Evolutionary conservation across 2,797 vertebrate species (phyloP), one percentile per base, ranked within the genome.

Genomic region (Serranus cabrilla): DNA sequence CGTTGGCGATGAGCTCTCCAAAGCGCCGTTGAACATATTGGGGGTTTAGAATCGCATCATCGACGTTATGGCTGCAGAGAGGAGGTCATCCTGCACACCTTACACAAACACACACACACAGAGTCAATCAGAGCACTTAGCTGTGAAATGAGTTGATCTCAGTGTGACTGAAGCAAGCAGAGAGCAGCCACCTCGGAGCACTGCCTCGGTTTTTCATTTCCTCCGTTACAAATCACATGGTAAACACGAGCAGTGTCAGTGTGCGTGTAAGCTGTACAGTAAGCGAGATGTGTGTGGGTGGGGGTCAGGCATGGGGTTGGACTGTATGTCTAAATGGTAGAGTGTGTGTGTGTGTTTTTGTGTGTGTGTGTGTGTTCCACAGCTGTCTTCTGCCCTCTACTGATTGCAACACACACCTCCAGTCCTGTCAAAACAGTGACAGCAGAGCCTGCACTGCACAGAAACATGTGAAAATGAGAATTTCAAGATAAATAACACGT

Each of bases 301-400:
- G 43, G 49, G 47, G 47, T 55, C 42, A 55, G 31, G 46, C 12
- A 27, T 57, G 21, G 23, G 51, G 27, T 45, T 47, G 42, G 49
- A 42, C 52, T 65, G 43, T 45, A 45, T 45, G 16, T 45, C 14
- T 45, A 45, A 43, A 25, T 31, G 21, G 37, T 18, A 34, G 27
- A 57, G 58, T 55, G 37, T 52, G 43, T 45, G 45, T 62, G 45
- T 31, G 23, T 64, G 51, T 39, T 60, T 25, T 21, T 49, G 7
- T 27, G 18, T 59, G 39, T 54, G 27, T 63, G 59, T 71, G 45
- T 74, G 27, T 52, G 6, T 45, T 60, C 17, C 31, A 57, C 60
- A 83, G 76, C 68, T 78, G 71, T 76, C 71, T 81, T 72, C 80
- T 85, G 83, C 80, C 76, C 80, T 81, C 76, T 84, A 37, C 86